Evolutionary conservation across 2,888 invertebrate species (phyloP), one percentile per base, ranked within the genome.

Genomic region (Drosophila engyochracea): DNA sequence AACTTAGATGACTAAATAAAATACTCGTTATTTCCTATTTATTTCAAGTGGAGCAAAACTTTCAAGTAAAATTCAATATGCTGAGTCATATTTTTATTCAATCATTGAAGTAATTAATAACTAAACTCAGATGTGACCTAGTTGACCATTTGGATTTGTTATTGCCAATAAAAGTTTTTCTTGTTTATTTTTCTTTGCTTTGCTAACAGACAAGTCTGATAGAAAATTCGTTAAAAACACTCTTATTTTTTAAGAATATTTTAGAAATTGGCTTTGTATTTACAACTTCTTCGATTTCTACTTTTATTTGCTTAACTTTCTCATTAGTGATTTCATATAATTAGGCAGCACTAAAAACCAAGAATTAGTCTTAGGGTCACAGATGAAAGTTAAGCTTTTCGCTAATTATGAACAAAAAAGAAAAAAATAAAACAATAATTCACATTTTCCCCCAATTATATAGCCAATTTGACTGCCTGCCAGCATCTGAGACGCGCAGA

Each of bases 401-500:
- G 25, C 28, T 47, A 4, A 47, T 25, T 47, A 16, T 9, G 25
- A 25, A 4, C 4, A 47, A 2, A 4, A 51, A 51, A 19, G 0
- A 16, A 0, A 0, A 5, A 4, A 4, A 5, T 3, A 33, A 16
- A 35, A 35, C 1, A 6, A 30, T 30, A 30, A 10, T 1, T 28
- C n/a, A 19, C 14, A 19, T 39, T 30, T 53, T 51, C 60, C 39
- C 57, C 33, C 14, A 22, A 53, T 61, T 70, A 4, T 74, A 93
- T 74, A 93, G 93, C 90, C 9, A 91, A 91, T 67, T 76, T 93
- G 28, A 93, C 94, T 93, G 96, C 96, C 77, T 96, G 96, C 88
- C 95, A 96, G 86, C 96, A 96, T 76, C 91, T 96, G 91, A 94
- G 95, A 44, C 93, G 95, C 74, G 95, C 95, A 82, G 94, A 97